A percentile compares a stretch with the other conserved stretches of the same genome.
Conservation (phyloP, 2,797 vertebrate genomes). For the Dromococcyx pavoninus region DNA sequence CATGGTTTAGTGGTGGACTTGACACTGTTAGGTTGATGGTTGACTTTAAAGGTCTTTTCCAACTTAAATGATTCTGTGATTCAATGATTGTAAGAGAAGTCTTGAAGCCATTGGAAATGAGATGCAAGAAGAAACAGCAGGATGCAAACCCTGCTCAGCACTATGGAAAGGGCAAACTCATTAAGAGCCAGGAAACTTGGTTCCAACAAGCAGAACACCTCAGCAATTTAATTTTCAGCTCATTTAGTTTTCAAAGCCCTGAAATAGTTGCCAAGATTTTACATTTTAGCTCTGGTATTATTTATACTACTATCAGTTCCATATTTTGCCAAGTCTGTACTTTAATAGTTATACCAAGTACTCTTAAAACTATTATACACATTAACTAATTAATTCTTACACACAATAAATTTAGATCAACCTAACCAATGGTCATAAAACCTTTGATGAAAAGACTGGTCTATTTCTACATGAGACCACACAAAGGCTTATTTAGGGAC, state of each 20-base stretch:
- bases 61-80: no score
- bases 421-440: not conserved
- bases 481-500: not conserved
- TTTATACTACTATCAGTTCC: not conserved
- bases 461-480: not conserved
- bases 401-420: not conserved
- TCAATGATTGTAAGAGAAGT: not conserved
- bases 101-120: not conserved
- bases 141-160: not conserved
- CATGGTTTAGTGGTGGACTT: no score
- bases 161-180: conserved; percentile 10
- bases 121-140: not conserved
- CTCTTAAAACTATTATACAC: not conserved
- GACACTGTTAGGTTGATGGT: no score
- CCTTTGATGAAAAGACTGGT: not conserved
- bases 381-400: not conserved
- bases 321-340: not conserved
- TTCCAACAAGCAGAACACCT: not conserved
- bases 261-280: not conserved
- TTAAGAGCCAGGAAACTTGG: not conserved
- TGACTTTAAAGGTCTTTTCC: no score
- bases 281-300: not conserved
- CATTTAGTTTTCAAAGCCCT: not conserved
- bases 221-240: not conserved
- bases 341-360: not conserved